Evolutionary conservation across 2,797 vertebrate genomes (phyloP), one percentile per base, ranked within the genome.

Genomic region (Cirrhinus molitorella): DNA sequence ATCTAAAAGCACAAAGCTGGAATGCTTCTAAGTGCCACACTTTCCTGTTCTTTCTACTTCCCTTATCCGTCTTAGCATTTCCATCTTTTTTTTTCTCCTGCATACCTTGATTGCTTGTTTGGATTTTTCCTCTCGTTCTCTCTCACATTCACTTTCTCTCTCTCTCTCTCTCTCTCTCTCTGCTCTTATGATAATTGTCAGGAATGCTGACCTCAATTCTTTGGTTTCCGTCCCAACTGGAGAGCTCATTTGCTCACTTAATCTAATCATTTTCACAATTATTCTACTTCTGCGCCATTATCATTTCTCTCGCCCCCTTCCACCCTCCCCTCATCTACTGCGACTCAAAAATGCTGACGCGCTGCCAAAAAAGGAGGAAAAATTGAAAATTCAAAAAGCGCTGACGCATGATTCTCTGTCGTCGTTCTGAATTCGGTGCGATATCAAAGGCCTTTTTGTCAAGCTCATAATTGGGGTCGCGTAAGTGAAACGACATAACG

Each of bases 201-300:
- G 90, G 90, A 94, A 93, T 90, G 92, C 92, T 93, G 91, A 93
- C 90, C 90, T 90, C 91, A 92, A 87, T 90, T 87, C 87, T 87
- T 88, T 91, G 84, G 85, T 93, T 92, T 90, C 91, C 55, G 81
- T 90, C 90, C 91, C 90, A 92, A 88, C 89, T 91, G 63, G 82
- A 87, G 81, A 89, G 87, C 90, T 89, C 88, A 91, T 91, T 87
- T 85, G 75, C 81, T 89, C 83, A 86, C 82, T 87, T 89, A 92
- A 92, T 91, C 89, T 89, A 88, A 89, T 88, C 83, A 87, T 85
- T 83, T 79, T 79, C 65, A 83, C 79, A 85, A 89, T 88, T 88
- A 88, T 88, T 89, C 79, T 43, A 79, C 87, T 80, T 84, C 80
- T 83, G 70, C 37, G 3, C 66, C 81, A 85, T 82, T 81, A 87